These are phyloP conservation scores for Eleginops maclovinus DNA, from an alignment of 2,113 vertebrate genomes.

Conservation along the genomic window DNA sequence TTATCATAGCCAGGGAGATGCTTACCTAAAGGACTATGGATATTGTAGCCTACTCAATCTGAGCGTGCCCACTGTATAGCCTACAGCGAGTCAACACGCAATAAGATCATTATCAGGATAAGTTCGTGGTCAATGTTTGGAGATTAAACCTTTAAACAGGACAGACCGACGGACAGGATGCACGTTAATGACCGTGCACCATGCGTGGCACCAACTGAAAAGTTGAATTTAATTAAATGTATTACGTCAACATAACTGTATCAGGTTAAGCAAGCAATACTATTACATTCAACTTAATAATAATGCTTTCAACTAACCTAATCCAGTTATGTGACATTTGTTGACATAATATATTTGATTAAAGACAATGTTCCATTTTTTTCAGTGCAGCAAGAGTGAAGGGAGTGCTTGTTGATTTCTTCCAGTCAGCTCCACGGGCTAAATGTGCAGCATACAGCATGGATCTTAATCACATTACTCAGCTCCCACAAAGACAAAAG, in stretches of 20 bases:
- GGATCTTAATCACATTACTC: conserved; percentile 73
- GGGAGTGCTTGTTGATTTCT: conserved; percentile 56
- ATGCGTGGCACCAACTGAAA: no score
- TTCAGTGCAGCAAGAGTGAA: conserved; percentile 25
- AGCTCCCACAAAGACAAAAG: conserved; percentile 66
- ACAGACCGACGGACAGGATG: conserved; percentile 40
- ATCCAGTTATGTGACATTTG: no score
- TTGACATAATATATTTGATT: no score
- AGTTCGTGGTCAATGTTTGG: conserved; percentile 39
- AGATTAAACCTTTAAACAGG: conserved; percentile 61
- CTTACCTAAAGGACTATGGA: conserved; percentile 67
- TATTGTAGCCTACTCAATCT: conserved; percentile 64
- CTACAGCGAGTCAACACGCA: conserved; percentile 43
- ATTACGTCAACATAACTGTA: no score
- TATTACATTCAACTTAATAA: no score
- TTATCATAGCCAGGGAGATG: conserved; percentile 47
- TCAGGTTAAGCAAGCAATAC: no score
- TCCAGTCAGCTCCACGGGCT: conserved; percentile 50
- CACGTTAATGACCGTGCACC: no score
- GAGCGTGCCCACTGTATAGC: conserved; percentile 48
- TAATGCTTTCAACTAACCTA: no score
- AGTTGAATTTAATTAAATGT: no score
- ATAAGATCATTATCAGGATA: conserved; percentile 46
- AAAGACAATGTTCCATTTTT: no score
- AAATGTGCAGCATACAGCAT: conserved; percentile 51